A percentile compares a stretch with the other conserved stretches of the same genome.
These are phyloP conservation scores for Lagorchestes hirsutus DNA, from an alignment of 2,797 vertebrate genomes.

Conservation along the genomic window DNA sequence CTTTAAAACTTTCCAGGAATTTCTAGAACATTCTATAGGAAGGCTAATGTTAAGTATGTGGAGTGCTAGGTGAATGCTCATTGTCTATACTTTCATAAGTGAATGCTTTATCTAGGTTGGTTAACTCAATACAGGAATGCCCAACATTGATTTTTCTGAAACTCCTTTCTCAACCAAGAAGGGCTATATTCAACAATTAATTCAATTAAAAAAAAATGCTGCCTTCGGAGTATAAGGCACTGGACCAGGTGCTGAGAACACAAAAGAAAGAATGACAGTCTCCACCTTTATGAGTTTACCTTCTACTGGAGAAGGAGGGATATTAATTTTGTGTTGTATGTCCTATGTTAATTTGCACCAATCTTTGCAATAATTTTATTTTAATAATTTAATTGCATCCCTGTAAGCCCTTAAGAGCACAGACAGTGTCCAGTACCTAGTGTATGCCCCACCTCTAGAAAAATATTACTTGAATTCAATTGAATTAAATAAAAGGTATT, in stretches of 20 bases:
- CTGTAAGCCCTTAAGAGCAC: neutral
- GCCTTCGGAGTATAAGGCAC: neutral
- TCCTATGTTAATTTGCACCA: neutral
- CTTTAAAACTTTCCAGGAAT: neutral
- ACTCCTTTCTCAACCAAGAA: neutral
- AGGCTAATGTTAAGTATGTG: neutral
- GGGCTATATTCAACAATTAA: neutral
- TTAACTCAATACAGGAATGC: neutral
- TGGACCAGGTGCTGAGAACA: neutral
- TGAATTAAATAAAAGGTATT: neutral
- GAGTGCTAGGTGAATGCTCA: neutral
- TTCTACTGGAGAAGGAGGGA: neutral
- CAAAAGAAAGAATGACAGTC: neutral
- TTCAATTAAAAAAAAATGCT: neutral
- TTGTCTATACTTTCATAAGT: neutral
- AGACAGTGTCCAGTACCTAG: neutral
- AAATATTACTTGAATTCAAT: neutral
- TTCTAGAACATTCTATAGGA: constrained; percentile 24
- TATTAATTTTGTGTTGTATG: neutral
- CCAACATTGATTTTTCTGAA: neutral
- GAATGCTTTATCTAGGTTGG: neutral
- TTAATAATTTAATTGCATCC: neutral
- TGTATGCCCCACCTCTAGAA: neutral
- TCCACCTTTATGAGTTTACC: neutral
- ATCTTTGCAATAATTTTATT: neutral